Evolutionary conservation across 2,113 vertebrate genomes (phyloP), one percentile per base, ranked within the genome.

Genomic region (Toxostoma redivivum): DNA sequence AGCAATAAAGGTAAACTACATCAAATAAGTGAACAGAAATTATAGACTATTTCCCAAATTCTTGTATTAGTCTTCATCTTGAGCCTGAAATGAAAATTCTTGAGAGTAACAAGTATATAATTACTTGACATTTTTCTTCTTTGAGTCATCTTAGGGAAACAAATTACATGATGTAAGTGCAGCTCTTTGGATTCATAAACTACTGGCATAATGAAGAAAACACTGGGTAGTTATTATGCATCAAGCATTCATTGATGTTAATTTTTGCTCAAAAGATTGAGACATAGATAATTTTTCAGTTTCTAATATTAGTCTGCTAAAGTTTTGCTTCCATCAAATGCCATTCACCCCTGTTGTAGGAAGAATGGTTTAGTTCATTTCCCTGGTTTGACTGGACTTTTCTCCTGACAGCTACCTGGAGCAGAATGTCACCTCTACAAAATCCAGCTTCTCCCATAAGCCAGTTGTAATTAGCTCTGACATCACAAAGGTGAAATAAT

Each of bases 41-140:
- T 96, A 94, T 38, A 93, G 67, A 92, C 65, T 94, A 93, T 97
- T 97, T 97, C 84, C 67, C 54, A 95, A 65, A 86, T 92, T 87
- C 60, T 95, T 92, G 40, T 96, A 97, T 97, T 97, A 97, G 92
- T 97, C 94, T 97, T 97, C 89, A 95, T 97, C 92, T 87, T 96
- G 64, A 96, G 87, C 51, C 79, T 86, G 72, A 95, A 95, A 97
- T 97, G 90, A 97, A 98, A 96, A 97, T 95, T 97, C 86, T 95
- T 88, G 82, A 97, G 80, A 97, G 64, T 95, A 96, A 96, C 94
- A 97, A 97, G 90, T 97, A 93, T 88, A 87, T 97, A 98, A 97
- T 96, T 97, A 97, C 90, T 93, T 95, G 93, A 88, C 77, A 97
- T 97, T 98, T 98, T 98, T 98, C 95, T 97, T 97, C 89, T 94